Conservation (phyloP, 1,140 invertebrate genomes). For the Trachymyrmex cornetzi region DNA sequence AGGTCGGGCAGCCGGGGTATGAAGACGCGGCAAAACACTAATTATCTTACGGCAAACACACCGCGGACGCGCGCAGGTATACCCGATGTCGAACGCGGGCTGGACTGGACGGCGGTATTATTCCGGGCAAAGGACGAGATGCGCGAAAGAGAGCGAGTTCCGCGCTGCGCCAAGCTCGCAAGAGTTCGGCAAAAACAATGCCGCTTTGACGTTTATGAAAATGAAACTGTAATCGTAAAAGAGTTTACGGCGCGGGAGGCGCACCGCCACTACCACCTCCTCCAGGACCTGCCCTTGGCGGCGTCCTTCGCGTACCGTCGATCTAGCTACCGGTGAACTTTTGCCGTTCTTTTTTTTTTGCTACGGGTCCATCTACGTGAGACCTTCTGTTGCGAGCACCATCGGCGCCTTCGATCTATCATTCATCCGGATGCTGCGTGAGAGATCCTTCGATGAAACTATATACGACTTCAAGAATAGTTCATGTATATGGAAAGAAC, state of each 20-base stretch:
- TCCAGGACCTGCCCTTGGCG: constrained; percentile 4
- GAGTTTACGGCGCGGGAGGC: constrained; percentile 79
- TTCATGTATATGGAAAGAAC: too few species aligned
- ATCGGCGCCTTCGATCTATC: neutral
- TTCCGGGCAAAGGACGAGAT: constrained; percentile 18
- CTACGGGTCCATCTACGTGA: neutral
- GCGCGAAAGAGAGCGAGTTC: constrained; percentile 42
- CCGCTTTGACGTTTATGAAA: constrained; percentile 86
- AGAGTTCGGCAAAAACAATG: constrained; percentile 80
- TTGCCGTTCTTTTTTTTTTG: neutral
- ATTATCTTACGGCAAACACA: constrained; percentile 84
- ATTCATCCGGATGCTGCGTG: neutral
- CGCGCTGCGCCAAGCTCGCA: constrained; percentile 53
- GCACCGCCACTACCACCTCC: constrained; percentile 23
- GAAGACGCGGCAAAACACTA: constrained; percentile 81
- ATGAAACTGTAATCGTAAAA: constrained; percentile 87
- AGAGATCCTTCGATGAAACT: neutral
- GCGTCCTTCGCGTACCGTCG: neutral
- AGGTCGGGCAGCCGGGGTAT: constrained; percentile 38
- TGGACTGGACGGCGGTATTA: constrained; percentile 31
- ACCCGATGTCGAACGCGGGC: constrained; percentile 53
- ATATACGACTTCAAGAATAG: neutral
- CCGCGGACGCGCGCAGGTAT: constrained; percentile 63
- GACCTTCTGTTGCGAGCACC: neutral
- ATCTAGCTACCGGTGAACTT: constrained; percentile 22